Conservation (phyloP, 2,888 invertebrate species). For the Megaustenia siamemsis region DNA sequence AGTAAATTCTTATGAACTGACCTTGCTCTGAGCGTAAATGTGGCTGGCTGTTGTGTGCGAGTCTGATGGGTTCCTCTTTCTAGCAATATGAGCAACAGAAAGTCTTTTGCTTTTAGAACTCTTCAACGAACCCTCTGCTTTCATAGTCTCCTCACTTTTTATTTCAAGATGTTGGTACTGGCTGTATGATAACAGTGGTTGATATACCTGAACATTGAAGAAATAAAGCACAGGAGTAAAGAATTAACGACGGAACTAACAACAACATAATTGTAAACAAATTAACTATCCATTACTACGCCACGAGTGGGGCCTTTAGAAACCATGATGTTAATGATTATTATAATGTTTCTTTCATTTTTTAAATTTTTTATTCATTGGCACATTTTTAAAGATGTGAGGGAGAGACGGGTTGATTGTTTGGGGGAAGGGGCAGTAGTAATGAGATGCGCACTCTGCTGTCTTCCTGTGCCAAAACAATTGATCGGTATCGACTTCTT, state of each 20-base stretch:
- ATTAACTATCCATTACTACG: too few relatives aligned
- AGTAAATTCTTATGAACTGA: too few relatives aligned
- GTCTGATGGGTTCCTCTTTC: not conserved
- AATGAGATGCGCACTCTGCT: too few relatives aligned
- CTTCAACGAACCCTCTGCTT: conserved; percentile 33
- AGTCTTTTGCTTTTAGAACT: not conserved
- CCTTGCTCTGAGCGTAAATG: not conserved
- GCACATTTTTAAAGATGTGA: too few relatives aligned
- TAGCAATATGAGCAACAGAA: conserved; percentile 18
- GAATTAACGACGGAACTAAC: not conserved
- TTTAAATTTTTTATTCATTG: too few relatives aligned
- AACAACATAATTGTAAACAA: not conserved
- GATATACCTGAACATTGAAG: conserved; percentile 71
- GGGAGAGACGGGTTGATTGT: too few relatives aligned
- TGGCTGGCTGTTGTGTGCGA: not conserved
- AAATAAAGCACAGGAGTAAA: not conserved
- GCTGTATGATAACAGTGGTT: conserved; percentile 78
- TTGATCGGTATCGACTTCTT: too few relatives aligned
- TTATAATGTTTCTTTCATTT: too few relatives aligned
- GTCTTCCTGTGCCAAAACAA: too few relatives aligned
- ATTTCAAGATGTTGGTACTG: conserved; percentile 72
- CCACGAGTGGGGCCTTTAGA: too few relatives aligned
- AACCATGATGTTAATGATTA: too few relatives aligned
- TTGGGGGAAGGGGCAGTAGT: too few relatives aligned
- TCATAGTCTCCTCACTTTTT: conserved; percentile 39